Evolutionary conservation across 2,113 vertebrate species (phyloP).

Genomic region (Myrmecobius fasciatus): DNA sequence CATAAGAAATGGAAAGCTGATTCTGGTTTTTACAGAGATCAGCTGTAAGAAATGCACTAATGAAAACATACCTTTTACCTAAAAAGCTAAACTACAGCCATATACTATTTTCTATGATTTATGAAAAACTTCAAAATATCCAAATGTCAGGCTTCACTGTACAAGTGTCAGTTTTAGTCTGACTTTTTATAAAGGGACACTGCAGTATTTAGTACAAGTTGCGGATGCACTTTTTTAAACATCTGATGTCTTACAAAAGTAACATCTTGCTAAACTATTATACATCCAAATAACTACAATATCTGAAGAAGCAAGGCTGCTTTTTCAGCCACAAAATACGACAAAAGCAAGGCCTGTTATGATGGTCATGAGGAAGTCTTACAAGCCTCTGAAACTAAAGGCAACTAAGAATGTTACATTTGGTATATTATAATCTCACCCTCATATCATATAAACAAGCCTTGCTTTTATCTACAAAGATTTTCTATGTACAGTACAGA

Average conservation of each 20-base stretch:
- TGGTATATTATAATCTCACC: slow-evolving; percentile 96
- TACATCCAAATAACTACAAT: slow-evolving; percentile 99
- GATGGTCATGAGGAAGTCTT: slow-evolving; percentile 98
- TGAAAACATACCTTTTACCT: slow-evolving; percentile 90
- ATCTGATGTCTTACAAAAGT: slow-evolving; percentile 99
- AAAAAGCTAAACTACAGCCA: slow-evolving; percentile 91
- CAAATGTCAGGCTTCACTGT: slow-evolving; percentile 90
- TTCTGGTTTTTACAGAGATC: slow-evolving; percentile 86
- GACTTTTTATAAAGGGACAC: slow-evolving; percentile 97
- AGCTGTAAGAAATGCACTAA: slow-evolving; percentile 89
- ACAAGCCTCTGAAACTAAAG: slow-evolving; percentile 98
- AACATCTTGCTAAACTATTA: slow-evolving; percentile 99
- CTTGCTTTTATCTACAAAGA: slow-evolving; percentile 99
- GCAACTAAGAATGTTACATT: slow-evolving; percentile 99
- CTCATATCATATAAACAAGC: slow-evolving; percentile 99
- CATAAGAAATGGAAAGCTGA: slow-evolving; percentile 89
- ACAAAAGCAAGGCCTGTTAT: slow-evolving; percentile 99
- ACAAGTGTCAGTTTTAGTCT: slow-evolving; percentile 89
- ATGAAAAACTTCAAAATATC: slow-evolving; percentile 92
- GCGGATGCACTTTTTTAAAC: slow-evolving; percentile 95
- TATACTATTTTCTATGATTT: slow-evolving; percentile 89
- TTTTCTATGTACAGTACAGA: slow-evolving; percentile 99
- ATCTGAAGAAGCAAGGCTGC: slow-evolving; percentile 99
- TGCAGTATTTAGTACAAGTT: slow-evolving; percentile 95
- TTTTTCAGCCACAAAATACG: slow-evolving; percentile 99